Base-by-base conservation (phyloP, 2,888 invertebrate genomes). In the Tenthredo mesomela region DNA sequence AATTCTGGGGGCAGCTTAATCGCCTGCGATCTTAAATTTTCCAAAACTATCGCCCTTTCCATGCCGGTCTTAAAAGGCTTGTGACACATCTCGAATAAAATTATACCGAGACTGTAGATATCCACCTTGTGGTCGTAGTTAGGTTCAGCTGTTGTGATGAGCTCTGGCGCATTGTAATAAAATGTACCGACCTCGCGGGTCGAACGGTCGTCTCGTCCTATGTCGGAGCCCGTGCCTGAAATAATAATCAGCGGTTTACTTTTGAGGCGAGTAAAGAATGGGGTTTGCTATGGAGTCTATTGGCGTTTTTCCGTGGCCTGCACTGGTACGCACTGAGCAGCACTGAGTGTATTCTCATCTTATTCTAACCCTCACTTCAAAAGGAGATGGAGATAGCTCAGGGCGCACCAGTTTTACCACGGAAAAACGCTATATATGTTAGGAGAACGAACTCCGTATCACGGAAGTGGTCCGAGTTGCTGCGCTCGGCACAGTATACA, bases 71-170 rank as follows among this genome's bases (percentile, higher is more conserved):
- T 94, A 71, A 98, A 94, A 0, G 98, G 96, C 21, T 95, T 96
- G 91, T 97, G 97, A 89, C 97, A 97, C 99, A 99, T 99, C 94
- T 98, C 98, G 90, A 98, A 99, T 87, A 99, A 95, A 87, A 99
- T 99, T 61, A 99, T 97, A 4, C 99, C 99, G 77, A 98, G 89
- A 89, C 95, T 95, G 88, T 95, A 95, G 86, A 95, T 94, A 88
- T 95, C 95, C 1, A 98, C 98, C 94, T 98, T 98, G 94, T 98
- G 97, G 93, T 97, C 98, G 92, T 97, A 97, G 40, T 96, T 95
- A 4, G 96, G 96, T 93, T 97, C 97, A 0, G 95, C 94, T 0
- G 95, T 95, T 33, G 95, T 95, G 0, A 95, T 95, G 1, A 99
- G 94, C 92, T 99, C 99, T 0, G 99, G 99, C 0, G 99, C 99